Percentiles rank a stretch among this genome's conserved stretches.
Evolutionary conservation across 2,113 vertebrate genomes (phyloP).

Genomic region (Myxocyprinus asiaticus): DNA sequence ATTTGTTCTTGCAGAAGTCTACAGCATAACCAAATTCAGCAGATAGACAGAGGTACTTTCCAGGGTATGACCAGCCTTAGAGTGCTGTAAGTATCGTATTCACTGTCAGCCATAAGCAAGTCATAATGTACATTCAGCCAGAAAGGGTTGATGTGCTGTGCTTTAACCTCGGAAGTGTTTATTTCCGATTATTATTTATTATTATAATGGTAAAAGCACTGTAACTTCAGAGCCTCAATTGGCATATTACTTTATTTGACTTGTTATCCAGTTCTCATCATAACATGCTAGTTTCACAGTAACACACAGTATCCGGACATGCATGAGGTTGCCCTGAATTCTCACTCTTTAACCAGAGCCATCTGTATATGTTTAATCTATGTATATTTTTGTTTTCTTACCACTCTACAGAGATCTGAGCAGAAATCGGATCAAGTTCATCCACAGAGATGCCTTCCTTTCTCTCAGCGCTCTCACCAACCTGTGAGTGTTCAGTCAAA

Average conservation of each 20-base stretch:
- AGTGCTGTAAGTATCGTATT: conserved; percentile 83
- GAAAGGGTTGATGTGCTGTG: too few species aligned
- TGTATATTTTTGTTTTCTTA: conserved; percentile 23
- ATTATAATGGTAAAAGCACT: not conserved
- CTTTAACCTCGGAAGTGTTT: too few species aligned
- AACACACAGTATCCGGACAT: too few species aligned
- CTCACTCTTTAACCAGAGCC: conserved; percentile 1
- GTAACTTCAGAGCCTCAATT: not conserved
- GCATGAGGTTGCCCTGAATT: not conserved
- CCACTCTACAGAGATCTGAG: conserved; percentile 87
- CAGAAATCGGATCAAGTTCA: conserved; percentile 84
- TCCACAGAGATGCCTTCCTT: conserved; percentile 87
- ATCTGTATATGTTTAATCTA: conserved; percentile 20
- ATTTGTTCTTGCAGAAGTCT: conserved; percentile 77
- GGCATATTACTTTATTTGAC: too few species aligned
- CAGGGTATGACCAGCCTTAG: conserved; percentile 83
- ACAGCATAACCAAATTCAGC: conserved; percentile 88
- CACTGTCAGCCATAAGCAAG: not conserved
- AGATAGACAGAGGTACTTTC: conserved; percentile 85
- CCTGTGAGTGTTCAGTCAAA: conserved; percentile 82
- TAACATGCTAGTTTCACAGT: too few species aligned
- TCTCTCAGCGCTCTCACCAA: conserved; percentile 84
- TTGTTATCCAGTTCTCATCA: too few species aligned
- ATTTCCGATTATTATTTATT: too few species aligned
- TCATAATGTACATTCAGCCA: not conserved